Evolutionary conservation across 2,888 invertebrate genomes (phyloP).

Genomic region (Glaucopsyche alexis): DNA sequence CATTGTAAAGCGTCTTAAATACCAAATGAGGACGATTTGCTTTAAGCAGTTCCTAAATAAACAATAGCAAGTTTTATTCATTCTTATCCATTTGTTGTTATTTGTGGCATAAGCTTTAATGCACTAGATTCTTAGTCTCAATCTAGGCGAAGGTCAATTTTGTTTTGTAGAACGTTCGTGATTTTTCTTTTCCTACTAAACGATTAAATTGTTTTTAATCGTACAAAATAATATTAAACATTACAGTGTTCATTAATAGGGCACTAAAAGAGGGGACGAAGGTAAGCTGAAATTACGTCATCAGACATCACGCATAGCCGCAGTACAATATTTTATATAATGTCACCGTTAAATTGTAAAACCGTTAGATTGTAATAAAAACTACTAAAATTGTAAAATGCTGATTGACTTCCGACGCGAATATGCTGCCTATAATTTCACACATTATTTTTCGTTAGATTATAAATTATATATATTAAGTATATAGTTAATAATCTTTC

Average conservation of each 20-base stretch:
- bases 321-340: neutral
- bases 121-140: neutral
- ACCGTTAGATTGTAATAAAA: too few relatives aligned
- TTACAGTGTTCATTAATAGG: neutral
- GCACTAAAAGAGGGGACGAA: neutral
- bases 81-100: neutral
- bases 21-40: too few relatives aligned
- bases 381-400: too few relatives aligned
- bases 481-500: too few relatives aligned
- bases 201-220: neutral
- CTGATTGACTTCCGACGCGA: too few relatives aligned
- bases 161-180: neutral
- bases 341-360: too few relatives aligned
- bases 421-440: too few relatives aligned
- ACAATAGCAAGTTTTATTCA: too few relatives aligned
- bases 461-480: too few relatives aligned
- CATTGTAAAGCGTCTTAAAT: too few relatives aligned
- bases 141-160: conserved; percentile 1
- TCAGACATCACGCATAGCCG: neutral
- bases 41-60: too few relatives aligned
- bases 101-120: neutral
- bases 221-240: neutral
- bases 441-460: too few relatives aligned
- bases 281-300: neutral
- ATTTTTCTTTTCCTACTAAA: neutral